These are phyloP conservation scores for Helarctos malayanus DNA, from an alignment of 2,797 vertebrate species.

Conservation along the genomic window DNA sequence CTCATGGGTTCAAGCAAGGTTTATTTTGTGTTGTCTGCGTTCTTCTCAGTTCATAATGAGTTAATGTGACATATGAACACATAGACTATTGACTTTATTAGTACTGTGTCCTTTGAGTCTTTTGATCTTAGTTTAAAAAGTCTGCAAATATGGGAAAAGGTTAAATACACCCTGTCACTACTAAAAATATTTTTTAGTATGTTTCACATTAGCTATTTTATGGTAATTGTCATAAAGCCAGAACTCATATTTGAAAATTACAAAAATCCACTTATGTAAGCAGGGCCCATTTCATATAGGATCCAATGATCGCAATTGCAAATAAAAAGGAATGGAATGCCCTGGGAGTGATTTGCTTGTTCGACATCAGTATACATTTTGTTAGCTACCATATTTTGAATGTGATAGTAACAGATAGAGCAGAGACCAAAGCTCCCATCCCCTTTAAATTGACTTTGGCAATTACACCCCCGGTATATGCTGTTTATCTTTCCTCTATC, in stretches of 20 bases:
- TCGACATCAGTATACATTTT: conserved; percentile 40
- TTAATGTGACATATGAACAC: conserved; percentile 18
- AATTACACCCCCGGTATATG: conserved; percentile 56
- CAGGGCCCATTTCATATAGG: neutral
- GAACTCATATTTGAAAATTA: conserved; percentile 69
- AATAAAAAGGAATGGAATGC: conserved; percentile 68
- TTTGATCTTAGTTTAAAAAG: conserved; percentile 69
- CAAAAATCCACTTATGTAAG: conserved; percentile 31
- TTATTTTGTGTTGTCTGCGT: conserved; percentile 72
- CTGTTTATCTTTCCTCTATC: conserved; percentile 47
- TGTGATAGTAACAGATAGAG: conserved; percentile 42
- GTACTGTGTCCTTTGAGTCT: neutral
- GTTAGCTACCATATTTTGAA: conserved; percentile 62
- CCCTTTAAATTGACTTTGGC: conserved; percentile 60
- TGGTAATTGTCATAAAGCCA: conserved; percentile 24
- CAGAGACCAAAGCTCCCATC: conserved; percentile 27
- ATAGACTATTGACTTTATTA: conserved; percentile 67
- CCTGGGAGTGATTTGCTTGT: neutral
- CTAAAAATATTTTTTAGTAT: conserved; percentile 46
- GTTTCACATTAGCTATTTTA: conserved; percentile 57
- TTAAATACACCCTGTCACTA: neutral
- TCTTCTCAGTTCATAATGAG: conserved; percentile 48
- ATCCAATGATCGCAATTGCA: neutral
- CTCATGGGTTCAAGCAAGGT: neutral
- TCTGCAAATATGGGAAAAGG: neutral